Percentiles rank a stretch among this genome's conserved stretches.
Evolutionary conservation across 2,113 vertebrate species (phyloP).

Genomic region (Myiozetetes cayanensis): DNA sequence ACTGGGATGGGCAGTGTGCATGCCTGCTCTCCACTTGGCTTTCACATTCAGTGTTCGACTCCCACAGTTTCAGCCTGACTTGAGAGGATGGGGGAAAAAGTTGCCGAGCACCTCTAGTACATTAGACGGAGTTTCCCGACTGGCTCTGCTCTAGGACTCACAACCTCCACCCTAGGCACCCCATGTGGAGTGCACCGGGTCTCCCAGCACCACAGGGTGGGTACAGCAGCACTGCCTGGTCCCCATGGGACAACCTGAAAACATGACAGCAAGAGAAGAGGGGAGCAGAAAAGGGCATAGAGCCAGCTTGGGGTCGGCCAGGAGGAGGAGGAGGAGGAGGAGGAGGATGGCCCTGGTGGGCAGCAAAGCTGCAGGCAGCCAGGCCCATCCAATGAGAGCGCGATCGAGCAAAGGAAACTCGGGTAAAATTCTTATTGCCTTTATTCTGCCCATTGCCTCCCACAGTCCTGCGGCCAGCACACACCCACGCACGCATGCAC

Average conservation of each 20-base stretch:
- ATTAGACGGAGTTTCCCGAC: neutral
- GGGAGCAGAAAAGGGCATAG: neutral
- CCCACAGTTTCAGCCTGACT: neutral
- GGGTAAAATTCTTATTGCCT: constrained; percentile 79
- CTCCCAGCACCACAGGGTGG: neutral
- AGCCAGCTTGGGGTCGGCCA: neutral
- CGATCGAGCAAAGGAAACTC: constrained; percentile 61
- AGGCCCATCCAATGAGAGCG: neutral
- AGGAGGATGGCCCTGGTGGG: neutral
- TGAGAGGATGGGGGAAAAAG: neutral
- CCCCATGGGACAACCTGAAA: neutral
- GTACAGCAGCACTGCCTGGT: neutral
- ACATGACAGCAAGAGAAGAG: neutral
- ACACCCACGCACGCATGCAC: constrained; percentile 58
- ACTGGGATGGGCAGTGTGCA: fast-evolving
- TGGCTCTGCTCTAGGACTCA: neutral
- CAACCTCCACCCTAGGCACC: neutral
- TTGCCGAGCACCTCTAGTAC: neutral
- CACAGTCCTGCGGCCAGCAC: constrained; percentile 70
- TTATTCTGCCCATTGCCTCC: constrained; percentile 75
- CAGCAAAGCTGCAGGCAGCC: neutral
- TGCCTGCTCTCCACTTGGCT: fast-evolving
- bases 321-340: neutral
- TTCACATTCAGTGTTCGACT: neutral
- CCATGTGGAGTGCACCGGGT: fast-evolving